Evolutionary conservation across 2,113 vertebrate genomes (phyloP).

Genomic region (Zosterops borbonicus): DNA sequence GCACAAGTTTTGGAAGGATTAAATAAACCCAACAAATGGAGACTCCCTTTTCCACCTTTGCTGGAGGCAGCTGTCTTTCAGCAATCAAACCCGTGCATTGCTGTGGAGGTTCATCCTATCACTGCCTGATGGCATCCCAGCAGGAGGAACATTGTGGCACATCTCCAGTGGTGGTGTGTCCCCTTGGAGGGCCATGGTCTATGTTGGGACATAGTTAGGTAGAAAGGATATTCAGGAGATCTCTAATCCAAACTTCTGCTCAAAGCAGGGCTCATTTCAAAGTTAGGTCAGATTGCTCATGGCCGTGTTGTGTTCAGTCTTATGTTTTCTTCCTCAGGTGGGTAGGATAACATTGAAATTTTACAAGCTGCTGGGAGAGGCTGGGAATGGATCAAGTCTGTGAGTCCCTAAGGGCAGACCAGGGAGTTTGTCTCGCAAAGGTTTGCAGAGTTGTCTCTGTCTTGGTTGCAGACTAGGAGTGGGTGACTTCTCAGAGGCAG

Average conservation of each 20-base stretch:
- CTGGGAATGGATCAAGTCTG: neutral
- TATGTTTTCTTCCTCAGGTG: neutral
- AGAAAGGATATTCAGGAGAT: neutral
- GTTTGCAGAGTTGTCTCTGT: neutral
- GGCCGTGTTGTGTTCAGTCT: neutral
- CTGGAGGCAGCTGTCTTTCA: constrained; percentile 46
- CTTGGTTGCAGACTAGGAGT: neutral
- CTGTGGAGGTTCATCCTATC: neutral
- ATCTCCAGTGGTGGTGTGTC: neutral
- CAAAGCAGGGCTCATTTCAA: neutral
- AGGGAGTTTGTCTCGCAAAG: neutral
- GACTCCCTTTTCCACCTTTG: neutral
- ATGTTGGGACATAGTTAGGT: neutral
- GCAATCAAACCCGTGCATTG: neutral
- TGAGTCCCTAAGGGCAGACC: neutral
- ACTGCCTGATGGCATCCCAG: neutral
- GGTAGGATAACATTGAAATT: neutral
- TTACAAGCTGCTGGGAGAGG: neutral
- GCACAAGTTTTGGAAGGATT: constrained; percentile 25
- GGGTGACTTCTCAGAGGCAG: neutral
- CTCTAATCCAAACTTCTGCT: neutral
- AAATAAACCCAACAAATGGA: constrained; percentile 1
- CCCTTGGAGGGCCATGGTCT: neutral
- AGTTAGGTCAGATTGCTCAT: neutral
- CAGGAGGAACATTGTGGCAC: neutral